Evolutionary conservation across 2,113 vertebrate genomes (phyloP), one percentile per base, ranked within the genome.

Genomic region (Scomber colias): DNA sequence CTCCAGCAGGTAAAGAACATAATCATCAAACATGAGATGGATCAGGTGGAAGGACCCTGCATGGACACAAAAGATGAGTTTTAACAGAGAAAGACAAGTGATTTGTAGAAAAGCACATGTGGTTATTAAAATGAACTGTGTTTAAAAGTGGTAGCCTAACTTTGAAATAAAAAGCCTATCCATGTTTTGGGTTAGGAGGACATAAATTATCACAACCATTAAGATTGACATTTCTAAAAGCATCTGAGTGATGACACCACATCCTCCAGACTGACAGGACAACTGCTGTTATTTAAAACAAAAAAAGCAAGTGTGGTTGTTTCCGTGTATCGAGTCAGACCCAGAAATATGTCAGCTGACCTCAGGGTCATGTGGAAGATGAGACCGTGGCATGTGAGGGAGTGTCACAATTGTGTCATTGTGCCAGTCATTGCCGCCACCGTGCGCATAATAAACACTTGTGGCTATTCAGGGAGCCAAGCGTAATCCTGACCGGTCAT

Each of bases 1-100:
- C 86, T 99, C 98, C 89, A 99, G 92, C 86, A 99, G 93, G 92
- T 98, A 99, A 69, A 99, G 96, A 65, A 99, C 98, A 1, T 99
- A 99, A 89, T 99, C 98, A 81, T 99, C 98, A 59, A 99, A 99
- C 97, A 99, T 99, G 93, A 99, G 92, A 69, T 99, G 98, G 79
- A 99, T 99, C 89, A 99, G 95, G 92, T 99, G 98, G 84, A 99
- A 99, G 61, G 98, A 99, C 15, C 98, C 98, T 99, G 92, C 57
- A 27, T 59, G 81, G 17, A 86, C 3, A 79, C 12, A 78, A 35
- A 48, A 35, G 30, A 63, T 30, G n/a, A 61, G 46, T 30, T n/a
- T 2, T 13, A 19, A 48, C n/a, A 27, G 27, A 56, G 21, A n/a
- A 51, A 71, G 2, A 27, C 17, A 19, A 57, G 24, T 55, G 8